phyloP scores from a whole-genome alignment of 2,888 invertebrate genomes.

The Dusona sp. region DNA sequence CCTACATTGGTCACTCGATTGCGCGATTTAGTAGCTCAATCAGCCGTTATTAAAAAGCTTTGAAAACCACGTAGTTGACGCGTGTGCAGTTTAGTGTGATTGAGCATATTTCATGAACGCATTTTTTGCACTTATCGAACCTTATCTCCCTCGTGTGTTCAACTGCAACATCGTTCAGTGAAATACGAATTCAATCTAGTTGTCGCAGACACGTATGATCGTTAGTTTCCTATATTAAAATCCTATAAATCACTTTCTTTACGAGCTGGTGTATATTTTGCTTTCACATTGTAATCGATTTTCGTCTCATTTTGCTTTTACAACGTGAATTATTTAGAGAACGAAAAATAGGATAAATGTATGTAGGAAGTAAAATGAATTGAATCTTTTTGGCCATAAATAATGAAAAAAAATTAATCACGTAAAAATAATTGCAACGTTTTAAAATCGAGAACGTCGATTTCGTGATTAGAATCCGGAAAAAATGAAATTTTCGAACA shows the following conservation, averaged over 20 bases:
- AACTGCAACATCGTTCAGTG: constrained; percentile 27
- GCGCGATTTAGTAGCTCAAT: constrained; percentile 16
- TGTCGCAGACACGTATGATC: neutral
- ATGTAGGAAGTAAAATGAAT: too few relatives aligned
- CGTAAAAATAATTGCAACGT: too few relatives aligned
- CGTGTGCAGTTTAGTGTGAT: constrained; percentile 19
- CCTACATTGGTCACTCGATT: constrained; percentile 14
- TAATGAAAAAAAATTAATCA: neutral
- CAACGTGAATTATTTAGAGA: neutral
- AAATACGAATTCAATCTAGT: neutral
- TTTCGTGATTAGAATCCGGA: too few relatives aligned
- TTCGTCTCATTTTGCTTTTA: neutral
- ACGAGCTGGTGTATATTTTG: neutral
- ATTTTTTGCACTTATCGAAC: constrained; percentile 11
- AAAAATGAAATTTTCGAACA: neutral
- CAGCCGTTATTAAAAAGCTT: constrained; percentile 56
- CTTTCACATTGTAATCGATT: neutral
- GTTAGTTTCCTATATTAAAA: constrained; percentile 68
- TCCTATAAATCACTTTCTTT: constrained; percentile 70
- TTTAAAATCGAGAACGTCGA: too few relatives aligned
- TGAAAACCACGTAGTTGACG: constrained; percentile 37
- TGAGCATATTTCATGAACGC: neutral
- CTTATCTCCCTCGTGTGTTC: constrained; percentile 11
- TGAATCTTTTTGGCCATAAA: neutral
- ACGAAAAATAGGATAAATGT: neutral